Evolutionary conservation across 2,888 invertebrate genomes (phyloP).

Genomic region (Agonopterix alstromeriana): DNA sequence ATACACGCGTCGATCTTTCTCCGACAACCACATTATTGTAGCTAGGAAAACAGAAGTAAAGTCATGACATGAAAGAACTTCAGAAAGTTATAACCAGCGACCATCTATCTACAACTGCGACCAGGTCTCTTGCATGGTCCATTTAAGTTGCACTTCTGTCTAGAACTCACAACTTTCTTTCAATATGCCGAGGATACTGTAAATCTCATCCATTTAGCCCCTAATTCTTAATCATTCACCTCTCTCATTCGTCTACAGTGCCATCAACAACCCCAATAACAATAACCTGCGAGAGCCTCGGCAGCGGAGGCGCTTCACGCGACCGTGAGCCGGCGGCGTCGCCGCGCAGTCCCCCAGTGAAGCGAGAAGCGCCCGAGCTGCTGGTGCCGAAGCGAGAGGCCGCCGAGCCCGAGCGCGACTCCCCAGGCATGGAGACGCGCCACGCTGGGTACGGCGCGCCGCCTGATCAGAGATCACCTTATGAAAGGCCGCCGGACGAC

Average conservation of each 20-base stretch:
- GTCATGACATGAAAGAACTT: no score
- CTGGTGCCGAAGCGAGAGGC: conserved; percentile 83
- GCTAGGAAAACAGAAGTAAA: no score
- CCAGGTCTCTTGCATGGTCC: no score
- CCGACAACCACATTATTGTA: no score
- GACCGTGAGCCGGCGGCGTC: conserved; percentile 36
- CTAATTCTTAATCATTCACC: no score
- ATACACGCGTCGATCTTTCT: no score
- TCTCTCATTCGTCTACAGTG: conserved; percentile 13
- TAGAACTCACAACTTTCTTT: no score
- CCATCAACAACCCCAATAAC: conserved; percentile 25
- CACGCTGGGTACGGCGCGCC: conserved; percentile 81
- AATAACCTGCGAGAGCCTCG: conserved; percentile 14
- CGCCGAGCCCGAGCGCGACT: conserved; percentile 81
- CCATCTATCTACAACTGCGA: no score
- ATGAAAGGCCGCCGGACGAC: conserved; percentile 81
- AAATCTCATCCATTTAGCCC: no score
- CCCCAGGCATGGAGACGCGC: conserved; percentile 84
- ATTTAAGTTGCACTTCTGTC: no score
- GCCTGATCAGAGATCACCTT: conserved; percentile 80
- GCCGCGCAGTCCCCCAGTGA: conserved; percentile 64
- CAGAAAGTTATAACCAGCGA: no score
- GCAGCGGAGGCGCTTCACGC: conserved; percentile 27
- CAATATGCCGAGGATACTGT: no score
- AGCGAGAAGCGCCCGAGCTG: conserved; percentile 70